Conservation (phyloP, 1,140 invertebrate genomes). For the Pararge aegeria region DNA sequence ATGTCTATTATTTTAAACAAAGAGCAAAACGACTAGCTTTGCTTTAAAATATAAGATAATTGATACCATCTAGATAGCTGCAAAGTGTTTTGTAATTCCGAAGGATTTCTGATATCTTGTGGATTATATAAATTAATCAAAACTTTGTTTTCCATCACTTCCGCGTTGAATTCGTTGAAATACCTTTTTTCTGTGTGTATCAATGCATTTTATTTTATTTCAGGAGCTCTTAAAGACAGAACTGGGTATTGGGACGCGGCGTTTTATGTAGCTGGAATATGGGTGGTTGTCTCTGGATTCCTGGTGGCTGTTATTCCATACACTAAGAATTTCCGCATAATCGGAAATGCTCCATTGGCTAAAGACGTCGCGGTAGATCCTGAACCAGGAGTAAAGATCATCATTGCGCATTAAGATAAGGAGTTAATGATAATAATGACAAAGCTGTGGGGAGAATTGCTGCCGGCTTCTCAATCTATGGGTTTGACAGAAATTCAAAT, state of each 20-base stretch:
- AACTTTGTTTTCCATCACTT: neutral
- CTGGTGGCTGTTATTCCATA: slow-evolving; percentile 85
- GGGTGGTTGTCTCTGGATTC: slow-evolving; percentile 87
- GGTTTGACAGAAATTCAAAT: no score
- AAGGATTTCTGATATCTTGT: neutral
- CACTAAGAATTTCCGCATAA: slow-evolving; percentile 84
- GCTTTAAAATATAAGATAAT: neutral
- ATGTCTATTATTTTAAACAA: no score
- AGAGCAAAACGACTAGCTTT: no score
- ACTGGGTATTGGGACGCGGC: slow-evolving; percentile 86
- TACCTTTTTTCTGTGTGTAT: no score
- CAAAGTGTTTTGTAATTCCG: neutral
- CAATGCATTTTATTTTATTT: slow-evolving; percentile 10
- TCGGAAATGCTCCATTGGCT: slow-evolving; percentile 82
- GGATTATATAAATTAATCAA: neutral
- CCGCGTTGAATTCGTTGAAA: neutral
- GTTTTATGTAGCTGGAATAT: slow-evolving; percentile 87
- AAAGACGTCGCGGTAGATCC: slow-evolving; percentile 77
- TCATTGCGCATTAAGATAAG: slow-evolving; percentile 64
- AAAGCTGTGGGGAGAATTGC: neutral
- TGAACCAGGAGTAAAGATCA: slow-evolving; percentile 65
- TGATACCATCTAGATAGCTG: neutral
- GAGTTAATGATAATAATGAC: no score
- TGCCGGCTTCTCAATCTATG: neutral
- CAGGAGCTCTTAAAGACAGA: slow-evolving; percentile 85